Evolutionary conservation across 2,797 vertebrate species (phyloP).

Genomic region (Tragelaphus oryx): DNA sequence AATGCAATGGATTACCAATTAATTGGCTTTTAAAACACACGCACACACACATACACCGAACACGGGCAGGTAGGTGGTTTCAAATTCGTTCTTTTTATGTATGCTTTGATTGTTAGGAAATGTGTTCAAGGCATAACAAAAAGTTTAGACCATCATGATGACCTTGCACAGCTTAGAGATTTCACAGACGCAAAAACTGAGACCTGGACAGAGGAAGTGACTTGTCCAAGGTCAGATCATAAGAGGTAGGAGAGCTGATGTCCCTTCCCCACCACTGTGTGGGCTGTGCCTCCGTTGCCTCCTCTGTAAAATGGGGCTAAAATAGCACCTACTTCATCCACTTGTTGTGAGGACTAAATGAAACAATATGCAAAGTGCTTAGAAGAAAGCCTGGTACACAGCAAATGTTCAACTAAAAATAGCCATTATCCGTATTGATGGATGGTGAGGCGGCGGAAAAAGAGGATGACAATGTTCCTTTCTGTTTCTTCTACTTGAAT

Average conservation of each 20-base stretch:
- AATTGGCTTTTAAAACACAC: not conserved
- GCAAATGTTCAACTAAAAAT: not conserved
- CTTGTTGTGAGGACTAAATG: not conserved
- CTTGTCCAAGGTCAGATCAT: not conserved
- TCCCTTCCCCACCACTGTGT: not conserved
- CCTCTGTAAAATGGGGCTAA: not conserved
- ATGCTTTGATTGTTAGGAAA: not conserved
- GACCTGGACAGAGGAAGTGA: not conserved
- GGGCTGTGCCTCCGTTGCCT: not conserved
- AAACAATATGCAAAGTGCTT: not conserved
- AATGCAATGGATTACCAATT: not conserved
- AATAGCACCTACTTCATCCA: not conserved
- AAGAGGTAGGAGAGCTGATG: not conserved
- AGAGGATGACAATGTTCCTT: not conserved
- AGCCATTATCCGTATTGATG: not conserved
- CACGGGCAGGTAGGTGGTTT: not conserved
- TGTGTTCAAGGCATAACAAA: not conserved
- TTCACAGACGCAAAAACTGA: not conserved
- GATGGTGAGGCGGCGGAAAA: not conserved
- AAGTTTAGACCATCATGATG: not conserved
- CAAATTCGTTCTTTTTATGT: not conserved
- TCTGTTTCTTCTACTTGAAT: not conserved
- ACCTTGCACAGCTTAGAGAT: not conserved
- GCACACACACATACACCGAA: accelerated
- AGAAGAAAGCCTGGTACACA: not conserved